Conservation (phyloP, 2,113 vertebrate species). For the Phaethornis superciliosus region DNA sequence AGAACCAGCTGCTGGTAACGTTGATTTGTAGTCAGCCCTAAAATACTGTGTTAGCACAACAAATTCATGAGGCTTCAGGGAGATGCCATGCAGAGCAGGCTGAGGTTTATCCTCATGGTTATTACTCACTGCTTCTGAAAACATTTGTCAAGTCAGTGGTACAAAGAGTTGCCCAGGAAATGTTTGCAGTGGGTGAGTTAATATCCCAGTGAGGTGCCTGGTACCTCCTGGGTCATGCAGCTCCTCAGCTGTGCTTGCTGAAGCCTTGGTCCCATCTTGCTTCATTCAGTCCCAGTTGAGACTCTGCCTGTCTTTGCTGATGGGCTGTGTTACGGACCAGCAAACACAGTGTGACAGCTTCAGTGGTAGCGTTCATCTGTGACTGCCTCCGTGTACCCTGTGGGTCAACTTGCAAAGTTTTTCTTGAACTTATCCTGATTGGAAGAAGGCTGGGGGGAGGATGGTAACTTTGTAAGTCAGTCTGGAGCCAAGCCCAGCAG, state of each 20-base stretch:
- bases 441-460: background rate
- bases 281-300: background rate
- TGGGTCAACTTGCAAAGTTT: background rate
- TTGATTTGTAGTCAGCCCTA: background rate
- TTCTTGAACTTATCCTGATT: background rate
- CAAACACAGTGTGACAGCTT: background rate
- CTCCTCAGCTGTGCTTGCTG: background rate
- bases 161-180: background rate
- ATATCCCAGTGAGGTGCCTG: background rate
- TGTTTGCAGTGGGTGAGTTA: background rate
- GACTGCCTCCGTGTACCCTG: fast-evolving
- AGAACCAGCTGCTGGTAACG: background rate
- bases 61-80: background rate
- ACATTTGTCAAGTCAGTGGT: background rate
- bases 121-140: background rate
- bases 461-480: background rate
- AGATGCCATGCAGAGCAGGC: background rate
- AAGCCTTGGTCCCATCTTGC: background rate
- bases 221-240: background rate
- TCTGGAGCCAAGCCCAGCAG: background rate
- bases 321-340: fast-evolving
- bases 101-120: background rate
- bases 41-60: background rate
- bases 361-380: background rate
- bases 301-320: background rate